These are phyloP conservation scores for Pseudomyrmex concolor DNA, from an alignment of 1,140 invertebrate genomes.

Conservation along the genomic window DNA sequence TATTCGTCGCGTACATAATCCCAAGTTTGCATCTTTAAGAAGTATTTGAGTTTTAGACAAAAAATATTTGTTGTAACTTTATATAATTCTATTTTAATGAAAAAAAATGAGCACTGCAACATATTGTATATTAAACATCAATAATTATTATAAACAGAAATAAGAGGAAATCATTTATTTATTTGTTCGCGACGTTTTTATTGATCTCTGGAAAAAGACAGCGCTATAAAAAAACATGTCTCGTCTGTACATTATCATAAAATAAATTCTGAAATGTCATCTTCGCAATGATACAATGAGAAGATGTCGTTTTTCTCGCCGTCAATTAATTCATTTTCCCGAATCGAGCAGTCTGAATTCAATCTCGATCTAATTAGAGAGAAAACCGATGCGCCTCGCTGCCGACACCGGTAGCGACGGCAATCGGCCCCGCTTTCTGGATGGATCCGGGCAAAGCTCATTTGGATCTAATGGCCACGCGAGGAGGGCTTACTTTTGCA, in stretches of 20 bases:
- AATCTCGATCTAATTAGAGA: slow-evolving; percentile 71
- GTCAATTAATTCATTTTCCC: slow-evolving; percentile 64
- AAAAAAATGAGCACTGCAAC: neutral
- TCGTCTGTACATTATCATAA: slow-evolving; percentile 1
- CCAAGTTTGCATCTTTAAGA: neutral
- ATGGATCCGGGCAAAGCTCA: slow-evolving; percentile 54
- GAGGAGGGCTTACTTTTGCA: slow-evolving; percentile 52
- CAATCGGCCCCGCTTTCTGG: slow-evolving; percentile 20
- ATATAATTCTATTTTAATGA: slow-evolving; percentile 21
- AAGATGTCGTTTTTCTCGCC: slow-evolving; percentile 34
- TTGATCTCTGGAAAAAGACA: neutral
- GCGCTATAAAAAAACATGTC: neutral
- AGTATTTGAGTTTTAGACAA: neutral
- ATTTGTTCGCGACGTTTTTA: neutral
- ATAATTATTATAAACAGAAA: neutral
- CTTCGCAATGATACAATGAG: slow-evolving; percentile 4
- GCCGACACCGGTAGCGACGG: slow-evolving; percentile 27
- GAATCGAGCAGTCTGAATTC: slow-evolving; percentile 69
- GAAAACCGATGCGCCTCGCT: slow-evolving; percentile 62
- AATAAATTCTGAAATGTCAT: neutral
- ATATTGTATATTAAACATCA: neutral
- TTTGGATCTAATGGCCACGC: slow-evolving; percentile 66
- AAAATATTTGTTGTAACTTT: neutral
- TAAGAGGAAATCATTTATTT: neutral
- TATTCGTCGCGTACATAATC: neutral